Conservation (phyloP, 1,140 invertebrate genomes). For the Neotoxoptera formosana region DNA sequence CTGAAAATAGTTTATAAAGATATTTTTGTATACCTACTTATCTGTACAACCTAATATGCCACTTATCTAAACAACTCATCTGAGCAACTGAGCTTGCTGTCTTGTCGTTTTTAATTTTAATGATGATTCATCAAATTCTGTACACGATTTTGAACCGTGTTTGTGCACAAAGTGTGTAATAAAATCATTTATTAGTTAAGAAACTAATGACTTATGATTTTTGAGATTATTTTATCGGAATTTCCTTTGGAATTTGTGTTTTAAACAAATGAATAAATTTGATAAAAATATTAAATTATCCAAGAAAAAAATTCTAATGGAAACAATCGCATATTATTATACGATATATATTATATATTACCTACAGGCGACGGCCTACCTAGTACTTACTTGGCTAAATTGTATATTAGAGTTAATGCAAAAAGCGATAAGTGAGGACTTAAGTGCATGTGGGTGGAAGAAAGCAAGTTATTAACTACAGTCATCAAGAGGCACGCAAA, state of each 20-base stretch:
- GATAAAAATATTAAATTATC: neutral
- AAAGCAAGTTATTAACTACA: neutral
- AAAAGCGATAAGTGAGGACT: neutral
- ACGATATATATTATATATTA: neutral
- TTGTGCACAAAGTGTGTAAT: neutral
- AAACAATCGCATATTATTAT: neutral
- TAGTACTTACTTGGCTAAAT: neutral
- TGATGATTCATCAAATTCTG: neutral
- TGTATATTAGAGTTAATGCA: neutral
- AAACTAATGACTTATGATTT: neutral
- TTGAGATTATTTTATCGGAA: too few species aligned
- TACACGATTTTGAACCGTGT: neutral
- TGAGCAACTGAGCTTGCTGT: too few species aligned
- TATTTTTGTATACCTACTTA: neutral
- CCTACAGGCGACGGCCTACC: too few species aligned
- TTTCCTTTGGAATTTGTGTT: too few species aligned
- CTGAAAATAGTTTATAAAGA: neutral
- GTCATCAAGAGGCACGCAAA: neutral
- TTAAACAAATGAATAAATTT: neutral
- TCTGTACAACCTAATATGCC: too few species aligned
- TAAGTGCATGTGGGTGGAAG: neutral
- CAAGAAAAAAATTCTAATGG: neutral
- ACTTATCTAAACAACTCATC: too few species aligned
- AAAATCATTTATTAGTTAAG: neutral
- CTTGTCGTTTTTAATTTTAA: neutral